phyloP scores from a whole-genome alignment of 1,140 invertebrate species.

The Maconellicoccus hirsutus region DNA sequence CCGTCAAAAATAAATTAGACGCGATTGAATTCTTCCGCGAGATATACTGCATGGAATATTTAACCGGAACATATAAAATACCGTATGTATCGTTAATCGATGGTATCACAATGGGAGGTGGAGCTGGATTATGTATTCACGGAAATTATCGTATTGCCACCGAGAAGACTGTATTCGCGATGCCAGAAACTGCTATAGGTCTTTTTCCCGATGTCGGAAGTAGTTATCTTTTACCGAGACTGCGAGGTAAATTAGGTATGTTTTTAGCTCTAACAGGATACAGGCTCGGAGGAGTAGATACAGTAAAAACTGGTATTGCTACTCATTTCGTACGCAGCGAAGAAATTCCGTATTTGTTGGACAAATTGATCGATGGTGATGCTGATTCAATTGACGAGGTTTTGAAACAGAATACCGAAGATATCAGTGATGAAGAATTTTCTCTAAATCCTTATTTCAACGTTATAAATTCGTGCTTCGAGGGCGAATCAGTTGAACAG shows the following conservation, averaged over 20 bases:
- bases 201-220: conserved; percentile 96
- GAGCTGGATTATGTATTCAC: conserved; percentile 91
- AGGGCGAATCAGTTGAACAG: conserved; percentile 60
- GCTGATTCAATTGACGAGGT: conserved; percentile 26
- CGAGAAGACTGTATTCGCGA: conserved; percentile 90
- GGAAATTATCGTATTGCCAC: conserved; percentile 85
- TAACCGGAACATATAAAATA: conserved; percentile 79
- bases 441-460: conserved; percentile 56
- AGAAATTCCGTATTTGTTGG: conserved; percentile 48
- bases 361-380: conserved; percentile 24
- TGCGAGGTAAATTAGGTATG: conserved; percentile 77
- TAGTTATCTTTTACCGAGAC: conserved; percentile 75
- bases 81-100: conserved; percentile 91
- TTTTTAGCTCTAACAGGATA: conserved; percentile 86
- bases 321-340: conserved; percentile 75
- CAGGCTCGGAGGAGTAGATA: conserved; percentile 58
- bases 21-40: conserved; percentile 75
- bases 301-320: conserved; percentile 79
- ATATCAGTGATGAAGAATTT: conserved; percentile 42
- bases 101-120: conserved; percentile 98
- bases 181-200: conserved; percentile 95
- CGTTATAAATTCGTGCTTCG: conserved; percentile 73
- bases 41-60: conserved; percentile 82
- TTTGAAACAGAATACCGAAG: conserved; percentile 27
- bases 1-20: conserved; percentile 57